A percentile compares a stretch with the other conserved stretches of the same genome.
Conservation (phyloP, 1,140 invertebrate species). For the Drosophila kanapiae region DNA sequence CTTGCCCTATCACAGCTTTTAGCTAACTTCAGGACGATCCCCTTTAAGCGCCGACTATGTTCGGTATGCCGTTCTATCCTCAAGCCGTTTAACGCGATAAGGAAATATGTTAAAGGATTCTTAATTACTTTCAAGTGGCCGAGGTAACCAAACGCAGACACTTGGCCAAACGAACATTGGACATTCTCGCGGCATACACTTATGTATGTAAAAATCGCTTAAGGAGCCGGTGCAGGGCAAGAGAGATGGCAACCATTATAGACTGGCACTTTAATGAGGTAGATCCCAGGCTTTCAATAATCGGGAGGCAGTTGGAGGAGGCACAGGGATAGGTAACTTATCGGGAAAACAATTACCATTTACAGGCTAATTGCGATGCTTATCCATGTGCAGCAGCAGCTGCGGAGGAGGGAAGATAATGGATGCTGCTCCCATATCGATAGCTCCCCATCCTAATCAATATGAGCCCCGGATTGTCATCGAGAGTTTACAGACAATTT, state of each 20-base stretch:
- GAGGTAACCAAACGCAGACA: constrained; percentile 43
- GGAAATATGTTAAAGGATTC: constrained; percentile 81
- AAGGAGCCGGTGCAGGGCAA: constrained; percentile 12
- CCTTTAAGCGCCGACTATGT: constrained; percentile 38
- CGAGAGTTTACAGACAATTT: constrained; percentile 25
- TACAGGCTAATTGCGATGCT: constrained; percentile 66
- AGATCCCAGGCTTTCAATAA: constrained; percentile 32
- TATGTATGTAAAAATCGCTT: constrained; percentile 57
- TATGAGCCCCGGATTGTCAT: constrained; percentile 28
- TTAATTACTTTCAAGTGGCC: constrained; percentile 81
- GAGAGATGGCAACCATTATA: constrained; percentile 40
- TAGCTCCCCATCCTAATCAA: constrained; percentile 8
- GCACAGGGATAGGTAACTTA: constrained; percentile 35
- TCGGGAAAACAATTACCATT: constrained; percentile 71
- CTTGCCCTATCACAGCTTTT: not conserved
- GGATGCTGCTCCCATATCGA: constrained; percentile 11
- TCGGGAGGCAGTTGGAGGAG: constrained; percentile 30
- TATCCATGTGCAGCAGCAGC: constrained; percentile 59
- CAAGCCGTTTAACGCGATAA: constrained; percentile 66
- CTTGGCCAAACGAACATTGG: constrained; percentile 18
- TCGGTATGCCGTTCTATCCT: constrained; percentile 47
- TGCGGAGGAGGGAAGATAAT: constrained; percentile 30
- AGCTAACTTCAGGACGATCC: not conserved
- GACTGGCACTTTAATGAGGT: constrained; percentile 56
- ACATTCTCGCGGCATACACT: constrained; percentile 42